Evolutionary conservation across 2,113 vertebrate genomes (phyloP), one percentile per base, ranked within the genome.

Genomic region (Oxygymnocypris stewartii): DNA sequence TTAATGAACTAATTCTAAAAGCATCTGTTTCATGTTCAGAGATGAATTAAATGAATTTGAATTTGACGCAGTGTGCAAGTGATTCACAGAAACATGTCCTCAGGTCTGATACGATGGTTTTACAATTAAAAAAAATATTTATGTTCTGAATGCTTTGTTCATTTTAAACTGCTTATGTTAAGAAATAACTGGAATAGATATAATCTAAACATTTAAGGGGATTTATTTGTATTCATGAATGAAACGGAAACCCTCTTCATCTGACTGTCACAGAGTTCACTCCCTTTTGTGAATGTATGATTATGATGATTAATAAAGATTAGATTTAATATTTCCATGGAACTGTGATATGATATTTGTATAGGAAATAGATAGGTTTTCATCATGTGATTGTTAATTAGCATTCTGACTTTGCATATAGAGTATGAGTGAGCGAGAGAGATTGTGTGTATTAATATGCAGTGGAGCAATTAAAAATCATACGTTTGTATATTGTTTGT

Each of bases 401-500:
- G 37, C 4, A 42, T n/a, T 75, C 20, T 73, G 69, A 20, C 18
- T 11, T 40, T 40, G 35, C 69, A 5, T 40, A 74, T 31, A 31
- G 4, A 44, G 67, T 71, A 10, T 75, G 40, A 44, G 23, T 75
- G 73, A 44, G 35, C 0, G 10, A 73, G 14, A 10, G 31, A 40
- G 8, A 49, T 25, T 51, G 6, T 16, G 13, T 77, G 23, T 49
- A 8, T 51, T 13, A 11, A 73, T 61, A 61, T 61, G 23, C 25
- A 65, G 3, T 20, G 75, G 13, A 2, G 2, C n/a, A 20, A 51
- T 10, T 35, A 49, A 78, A 49, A 78, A 51, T 51, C 47, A 0
- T 20, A 7, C 8, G 20, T 54, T 78, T 78, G 44, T 78, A 77
- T 28, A 78, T 54, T 54, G n/a, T 78, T 54, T 78, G n/a, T 78